Percentiles rank a stretch among this genome's conserved stretches.
Conservation (phyloP, 2,113 vertebrate species). For the Physeter macrocephalus region DNA sequence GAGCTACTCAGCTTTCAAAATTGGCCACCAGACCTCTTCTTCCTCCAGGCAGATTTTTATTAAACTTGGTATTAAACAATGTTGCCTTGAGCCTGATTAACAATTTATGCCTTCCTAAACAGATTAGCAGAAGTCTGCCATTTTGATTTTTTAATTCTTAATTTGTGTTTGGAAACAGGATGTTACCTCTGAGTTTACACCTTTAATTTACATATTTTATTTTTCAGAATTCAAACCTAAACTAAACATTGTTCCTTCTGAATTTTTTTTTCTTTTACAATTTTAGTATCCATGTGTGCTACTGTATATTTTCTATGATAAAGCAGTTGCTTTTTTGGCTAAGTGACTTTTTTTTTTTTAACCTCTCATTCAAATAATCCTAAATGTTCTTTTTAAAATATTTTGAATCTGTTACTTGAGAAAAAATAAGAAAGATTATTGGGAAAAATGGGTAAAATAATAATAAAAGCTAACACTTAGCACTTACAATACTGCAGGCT, state of each 20-base stretch:
- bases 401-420: neutral
- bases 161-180: slow-evolving; percentile 74
- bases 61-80: slow-evolving; percentile 84
- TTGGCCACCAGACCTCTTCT: slow-evolving; percentile 77
- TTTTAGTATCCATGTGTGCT: neutral
- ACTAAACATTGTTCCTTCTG: neutral
- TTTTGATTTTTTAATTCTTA: slow-evolving; percentile 83
- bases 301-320: neutral
- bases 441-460: neutral
- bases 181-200: slow-evolving; percentile 50
- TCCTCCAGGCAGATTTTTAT: slow-evolving; percentile 82
- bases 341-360: neutral
- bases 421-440: neutral
- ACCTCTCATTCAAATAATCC: slow-evolving; percentile 12
- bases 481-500: neutral
- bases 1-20: slow-evolving; percentile 76
- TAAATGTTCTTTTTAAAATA: neutral
- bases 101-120: slow-evolving; percentile 81
- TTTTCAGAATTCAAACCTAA: slow-evolving; percentile 34
- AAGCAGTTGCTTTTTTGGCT: neutral
- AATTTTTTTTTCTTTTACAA: neutral
- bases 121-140: slow-evolving; percentile 81
- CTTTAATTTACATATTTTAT: slow-evolving; percentile 4
- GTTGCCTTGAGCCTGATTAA: slow-evolving; percentile 81
- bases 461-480: neutral